Percentiles rank a stretch among this genome's conserved stretches.
Evolutionary conservation across 2,888 invertebrate species (phyloP).

Genomic region (Phorcus lineatus): DNA sequence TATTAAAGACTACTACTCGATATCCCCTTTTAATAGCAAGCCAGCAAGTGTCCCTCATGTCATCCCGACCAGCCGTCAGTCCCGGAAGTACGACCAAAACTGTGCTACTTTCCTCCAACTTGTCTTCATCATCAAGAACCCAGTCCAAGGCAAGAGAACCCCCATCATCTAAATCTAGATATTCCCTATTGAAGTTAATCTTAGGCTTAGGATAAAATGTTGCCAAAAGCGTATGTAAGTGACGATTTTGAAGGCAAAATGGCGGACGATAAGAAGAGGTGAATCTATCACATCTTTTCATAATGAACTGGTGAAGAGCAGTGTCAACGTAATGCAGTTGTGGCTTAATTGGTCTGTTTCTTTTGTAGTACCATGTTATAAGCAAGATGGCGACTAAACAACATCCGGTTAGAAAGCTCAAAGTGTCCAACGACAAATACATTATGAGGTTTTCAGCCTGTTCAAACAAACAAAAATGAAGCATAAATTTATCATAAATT

Average conservation of each 20-base stretch:
- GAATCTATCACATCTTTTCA: conserved; percentile 40
- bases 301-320: conserved; percentile 39
- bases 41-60: conserved; percentile 31
- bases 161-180: conserved; percentile 47
- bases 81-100: conserved; percentile 50
- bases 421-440: background rate
- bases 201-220: conserved; percentile 18
- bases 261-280: conserved; percentile 39
- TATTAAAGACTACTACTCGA: conserved; percentile 52
- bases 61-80: conserved; percentile 37
- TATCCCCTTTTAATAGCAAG: conserved; percentile 39
- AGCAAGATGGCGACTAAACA: background rate
- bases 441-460: background rate
- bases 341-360: background rate
- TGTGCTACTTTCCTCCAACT: conserved; percentile 18
- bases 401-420: background rate
- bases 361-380: background rate
- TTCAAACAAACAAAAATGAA: background rate
- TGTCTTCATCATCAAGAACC: conserved; percentile 30
- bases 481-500: too few species aligned
- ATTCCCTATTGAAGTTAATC: conserved; percentile 41
- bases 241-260: conserved; percentile 40
- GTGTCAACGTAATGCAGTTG: conserved; percentile 44
- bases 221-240: conserved; percentile 51
- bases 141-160: conserved; percentile 57